Percentiles rank a stretch among this genome's conserved stretches.
These are phyloP conservation scores for Scolanthus callimorphus DNA, from an alignment of 92 coral and sea anemone species.

Conservation along the genomic window DNA sequence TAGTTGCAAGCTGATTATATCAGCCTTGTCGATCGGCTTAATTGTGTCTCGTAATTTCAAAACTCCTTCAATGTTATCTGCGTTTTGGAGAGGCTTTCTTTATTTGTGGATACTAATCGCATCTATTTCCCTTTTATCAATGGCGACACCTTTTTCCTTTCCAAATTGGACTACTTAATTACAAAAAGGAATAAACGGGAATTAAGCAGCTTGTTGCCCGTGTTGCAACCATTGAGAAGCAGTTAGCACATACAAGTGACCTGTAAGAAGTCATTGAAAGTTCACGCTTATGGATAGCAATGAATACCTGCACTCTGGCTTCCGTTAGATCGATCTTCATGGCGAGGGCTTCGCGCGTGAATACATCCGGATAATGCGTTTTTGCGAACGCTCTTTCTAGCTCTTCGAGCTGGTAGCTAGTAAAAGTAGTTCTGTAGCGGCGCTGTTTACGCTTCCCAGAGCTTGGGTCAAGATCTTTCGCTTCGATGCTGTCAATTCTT, in stretches of 20 bases:
- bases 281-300: conserved; percentile 5
- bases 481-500: conserved; percentile 36
- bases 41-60: conserved; percentile 1
- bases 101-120: conserved; percentile 34
- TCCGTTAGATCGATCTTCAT: conserved; percentile 96
- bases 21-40: no score
- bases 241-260: background rate
- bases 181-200: conserved; percentile 48
- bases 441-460: conserved; percentile 88
- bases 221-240: conserved; percentile 23
- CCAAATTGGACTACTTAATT: conserved; percentile 81
- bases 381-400: conserved; percentile 95
- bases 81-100: conserved; percentile 13
- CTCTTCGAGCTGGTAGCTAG: conserved; percentile 96
- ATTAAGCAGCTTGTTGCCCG: conserved; percentile 9
- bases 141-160: conserved; percentile 41
- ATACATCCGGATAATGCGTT: conserved; percentile 97
- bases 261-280: background rate
- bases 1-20: no score
- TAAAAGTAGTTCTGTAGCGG: conserved; percentile 94
- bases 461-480: conserved; percentile 58
- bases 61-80: conserved; percentile 4
- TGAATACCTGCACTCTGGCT: conserved; percentile 93
- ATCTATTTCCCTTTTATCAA: conserved; percentile 45
- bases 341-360: conserved; percentile 94